phyloP scores from a whole-genome alignment of 2,888 invertebrate species.

The Clistopyga incitator region DNA sequence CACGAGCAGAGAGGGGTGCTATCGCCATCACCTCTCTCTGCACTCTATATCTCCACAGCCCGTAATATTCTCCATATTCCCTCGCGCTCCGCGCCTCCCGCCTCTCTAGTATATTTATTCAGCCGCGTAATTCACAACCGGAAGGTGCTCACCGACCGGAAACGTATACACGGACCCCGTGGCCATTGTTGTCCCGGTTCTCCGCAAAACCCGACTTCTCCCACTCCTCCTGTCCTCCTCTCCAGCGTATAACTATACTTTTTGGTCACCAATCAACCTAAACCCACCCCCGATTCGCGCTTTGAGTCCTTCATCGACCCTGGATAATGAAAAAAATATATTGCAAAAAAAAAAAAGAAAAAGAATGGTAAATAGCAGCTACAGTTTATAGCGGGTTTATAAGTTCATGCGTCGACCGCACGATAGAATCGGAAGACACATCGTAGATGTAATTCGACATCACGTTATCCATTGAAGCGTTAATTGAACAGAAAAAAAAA shows the following conservation, averaged over 20 bases:
- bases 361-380: not conserved
- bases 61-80: slow-evolving; percentile 59
- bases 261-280: slow-evolving; percentile 55
- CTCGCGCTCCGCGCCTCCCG: slow-evolving; percentile 1
- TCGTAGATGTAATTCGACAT: slow-evolving; percentile 43
- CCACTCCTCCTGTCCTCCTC: not conserved
- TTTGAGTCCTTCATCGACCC: slow-evolving; percentile 40
- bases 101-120: slow-evolving; percentile 79
- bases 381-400: slow-evolving; percentile 11
- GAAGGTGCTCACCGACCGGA: slow-evolving; percentile 83
- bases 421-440: slow-evolving; percentile 29
- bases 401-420: slow-evolving; percentile 9
- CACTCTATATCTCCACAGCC: slow-evolving; percentile 16
- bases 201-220: slow-evolving; percentile 56
- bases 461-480: slow-evolving; percentile 26
- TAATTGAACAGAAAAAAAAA: slow-evolving; percentile 45
- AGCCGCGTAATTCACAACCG: slow-evolving; percentile 83
- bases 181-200: slow-evolving; percentile 79
- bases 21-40: slow-evolving; percentile 20
- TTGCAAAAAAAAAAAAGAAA: slow-evolving; percentile 26
- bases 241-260: not conserved
- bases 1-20: slow-evolving; percentile 9
- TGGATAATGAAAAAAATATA: slow-evolving; percentile 58
- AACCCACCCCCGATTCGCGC: slow-evolving; percentile 29
- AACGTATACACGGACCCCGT: slow-evolving; percentile 80